phyloP scores from a whole-genome alignment of 2,888 invertebrate species.

The Seira sanloemensis region DNA sequence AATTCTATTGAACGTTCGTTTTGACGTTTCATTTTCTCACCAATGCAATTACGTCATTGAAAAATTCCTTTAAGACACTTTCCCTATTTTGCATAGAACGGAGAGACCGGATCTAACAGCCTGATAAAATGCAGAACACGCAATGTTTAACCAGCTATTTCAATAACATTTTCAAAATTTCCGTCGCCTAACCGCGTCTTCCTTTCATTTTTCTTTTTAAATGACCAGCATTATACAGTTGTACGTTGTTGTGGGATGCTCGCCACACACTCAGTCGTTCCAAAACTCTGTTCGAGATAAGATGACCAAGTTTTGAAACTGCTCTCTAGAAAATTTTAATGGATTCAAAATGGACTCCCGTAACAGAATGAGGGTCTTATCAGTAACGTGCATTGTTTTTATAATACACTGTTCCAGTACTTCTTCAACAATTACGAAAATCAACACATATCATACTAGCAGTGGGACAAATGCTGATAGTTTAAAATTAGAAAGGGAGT shows the following conservation, averaged over 20 bases:
- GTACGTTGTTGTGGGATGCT: neutral
- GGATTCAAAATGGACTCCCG: constrained; percentile 24
- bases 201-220: constrained; percentile 9
- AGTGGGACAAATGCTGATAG: neutral
- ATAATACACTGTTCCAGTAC: neutral
- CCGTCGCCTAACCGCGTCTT: neutral
- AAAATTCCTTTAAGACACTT: constrained; percentile 45
- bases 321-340: constrained; percentile 12
- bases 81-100: constrained; percentile 31
- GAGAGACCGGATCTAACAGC: constrained; percentile 47
- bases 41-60: constrained; percentile 22
- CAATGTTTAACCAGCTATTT: neutral
- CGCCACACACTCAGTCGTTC: neutral
- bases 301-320: neutral
- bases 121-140: constrained; percentile 24
- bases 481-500: neutral
- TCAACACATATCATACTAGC: neutral
- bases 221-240: neutral
- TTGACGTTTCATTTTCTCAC: neutral
- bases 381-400: neutral
- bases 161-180: constrained; percentile 1
- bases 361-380: constrained; percentile 1
- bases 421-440: neutral
- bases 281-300: neutral
- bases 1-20: neutral